phyloP scores from a whole-genome alignment of 2,888 invertebrate species.

The Malthinus seriepunctatus region DNA sequence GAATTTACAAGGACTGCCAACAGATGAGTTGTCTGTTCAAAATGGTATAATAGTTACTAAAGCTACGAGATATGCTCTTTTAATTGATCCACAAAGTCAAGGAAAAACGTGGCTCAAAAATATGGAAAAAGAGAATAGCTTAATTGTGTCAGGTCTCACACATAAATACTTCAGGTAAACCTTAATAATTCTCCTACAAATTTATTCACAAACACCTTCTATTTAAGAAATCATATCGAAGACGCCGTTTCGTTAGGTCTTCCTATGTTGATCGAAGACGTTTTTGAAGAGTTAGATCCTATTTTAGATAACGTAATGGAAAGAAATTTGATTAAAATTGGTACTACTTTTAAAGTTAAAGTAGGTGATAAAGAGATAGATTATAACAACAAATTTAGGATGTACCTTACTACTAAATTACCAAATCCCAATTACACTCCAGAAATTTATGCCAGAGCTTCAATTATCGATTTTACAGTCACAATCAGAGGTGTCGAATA shows the following conservation, averaged over 20 bases:
- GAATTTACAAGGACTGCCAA: conserved; percentile 88
- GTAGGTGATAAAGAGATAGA: conserved; percentile 89
- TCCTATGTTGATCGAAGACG: conserved; percentile 84
- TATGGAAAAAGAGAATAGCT: conserved; percentile 73
- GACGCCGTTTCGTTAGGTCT: conserved; percentile 79
- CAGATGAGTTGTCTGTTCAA: conserved; percentile 87
- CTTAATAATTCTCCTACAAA: too few species aligned
- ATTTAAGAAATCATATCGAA: conserved; percentile 78
- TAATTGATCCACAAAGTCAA: conserved; percentile 93
- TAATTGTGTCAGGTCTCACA: conserved; percentile 67
- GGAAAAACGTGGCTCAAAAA: conserved; percentile 89
- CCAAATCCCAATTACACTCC: conserved; percentile 88
- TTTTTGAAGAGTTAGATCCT: conserved; percentile 84
- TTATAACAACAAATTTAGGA: conserved; percentile 62
- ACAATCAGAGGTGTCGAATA: conserved; percentile 75
- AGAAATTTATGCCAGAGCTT: conserved; percentile 81
- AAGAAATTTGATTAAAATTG: conserved; percentile 84
- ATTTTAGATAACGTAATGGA: conserved; percentile 84
- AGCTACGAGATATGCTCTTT: conserved; percentile 78
- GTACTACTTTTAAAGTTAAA: conserved; percentile 78
- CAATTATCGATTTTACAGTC: conserved; percentile 89
- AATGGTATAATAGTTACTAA: conserved; percentile 91
- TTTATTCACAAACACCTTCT: conserved; percentile 1
- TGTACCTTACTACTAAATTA: conserved; percentile 86
- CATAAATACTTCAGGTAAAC: conserved; percentile 68